These are phyloP conservation scores for Synchiropus splendidus DNA, from an alignment of 2,113 vertebrate species.

Conservation along the genomic window DNA sequence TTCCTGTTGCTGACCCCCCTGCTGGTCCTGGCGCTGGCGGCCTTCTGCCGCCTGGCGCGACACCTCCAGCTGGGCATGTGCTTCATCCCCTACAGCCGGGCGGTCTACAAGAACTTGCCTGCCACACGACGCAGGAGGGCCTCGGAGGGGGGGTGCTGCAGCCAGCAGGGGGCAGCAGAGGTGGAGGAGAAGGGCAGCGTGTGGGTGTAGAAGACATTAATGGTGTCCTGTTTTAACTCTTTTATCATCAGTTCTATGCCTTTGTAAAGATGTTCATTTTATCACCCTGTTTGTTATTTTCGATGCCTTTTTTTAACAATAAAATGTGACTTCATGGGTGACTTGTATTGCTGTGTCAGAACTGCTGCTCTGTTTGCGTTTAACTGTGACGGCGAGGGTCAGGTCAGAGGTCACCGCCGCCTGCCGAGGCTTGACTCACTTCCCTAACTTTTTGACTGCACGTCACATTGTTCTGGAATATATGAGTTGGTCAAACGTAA, in stretches of 20 bases:
- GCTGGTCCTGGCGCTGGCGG: conserved; percentile 78
- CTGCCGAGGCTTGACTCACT: too few species aligned
- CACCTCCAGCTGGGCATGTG: conserved; percentile 79
- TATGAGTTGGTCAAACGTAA: too few species aligned
- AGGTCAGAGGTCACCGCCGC: too few species aligned
- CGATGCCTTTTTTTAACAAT: conserved; percentile 37
- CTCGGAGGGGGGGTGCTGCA: conserved; percentile 48
- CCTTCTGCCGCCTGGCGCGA: conserved; percentile 78
- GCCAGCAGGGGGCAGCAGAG: conserved; percentile 39
- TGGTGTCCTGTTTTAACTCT: background rate
- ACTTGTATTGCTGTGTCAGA: too few species aligned
- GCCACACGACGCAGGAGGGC: conserved; percentile 32
- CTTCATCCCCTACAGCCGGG: conserved; percentile 83
- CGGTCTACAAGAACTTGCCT: conserved; percentile 76
- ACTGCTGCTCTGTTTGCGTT: too few species aligned
- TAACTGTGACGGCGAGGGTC: too few species aligned
- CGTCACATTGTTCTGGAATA: too few species aligned
- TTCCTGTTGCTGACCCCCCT: conserved; percentile 78
- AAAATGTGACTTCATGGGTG: conserved; percentile 15
- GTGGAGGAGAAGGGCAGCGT: conserved; percentile 63
- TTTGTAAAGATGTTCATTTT: conserved; percentile 24
- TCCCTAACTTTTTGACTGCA: too few species aligned
- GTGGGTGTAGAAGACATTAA: conserved; percentile 69
- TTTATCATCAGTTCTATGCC: conserved; percentile 2
- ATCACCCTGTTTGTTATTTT: conserved; percentile 14